A percentile compares a stretch with the other conserved stretches of the same genome.
Conservation (phyloP, 2,888 invertebrate genomes). For the Sphecodes monilicornis region DNA sequence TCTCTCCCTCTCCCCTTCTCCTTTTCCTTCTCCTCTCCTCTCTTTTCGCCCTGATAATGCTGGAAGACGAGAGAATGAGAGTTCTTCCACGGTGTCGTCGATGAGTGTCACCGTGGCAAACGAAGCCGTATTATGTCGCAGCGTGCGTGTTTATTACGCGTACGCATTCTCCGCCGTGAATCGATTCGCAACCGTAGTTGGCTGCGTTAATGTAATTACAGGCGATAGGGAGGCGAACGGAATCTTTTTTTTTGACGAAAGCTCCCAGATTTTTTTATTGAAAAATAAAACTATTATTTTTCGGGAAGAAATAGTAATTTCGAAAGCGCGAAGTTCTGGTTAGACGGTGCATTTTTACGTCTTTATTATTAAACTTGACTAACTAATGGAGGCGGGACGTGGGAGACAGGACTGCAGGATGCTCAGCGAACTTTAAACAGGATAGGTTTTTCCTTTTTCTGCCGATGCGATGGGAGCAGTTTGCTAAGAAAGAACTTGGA, state of each 20-base stretch:
- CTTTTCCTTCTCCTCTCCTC: neutral
- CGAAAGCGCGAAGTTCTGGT: neutral
- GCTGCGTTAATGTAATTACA: slow-evolving; percentile 30
- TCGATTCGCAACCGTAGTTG: slow-evolving; percentile 11
- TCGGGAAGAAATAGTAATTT: neutral
- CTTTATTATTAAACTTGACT: neutral
- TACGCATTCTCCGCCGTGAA: slow-evolving; percentile 24
- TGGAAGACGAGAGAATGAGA: neutral
- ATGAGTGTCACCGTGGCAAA: slow-evolving; percentile 25
- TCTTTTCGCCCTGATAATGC: neutral
- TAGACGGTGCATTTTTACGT: neutral
- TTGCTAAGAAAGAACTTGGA: slow-evolving; percentile 36
- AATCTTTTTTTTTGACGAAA: neutral
- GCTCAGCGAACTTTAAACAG: neutral
- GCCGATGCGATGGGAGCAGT: neutral
- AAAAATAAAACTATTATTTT: neutral
- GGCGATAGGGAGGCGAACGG: neutral
- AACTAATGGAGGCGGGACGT: neutral
- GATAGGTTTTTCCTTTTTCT: slow-evolving; percentile 12
- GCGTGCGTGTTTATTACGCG: slow-evolving; percentile 40
- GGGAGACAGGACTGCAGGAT: neutral
- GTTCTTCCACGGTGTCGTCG: neutral
- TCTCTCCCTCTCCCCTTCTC: neutral
- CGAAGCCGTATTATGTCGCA: slow-evolving; percentile 45
- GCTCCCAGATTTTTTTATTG: neutral